Evolutionary conservation across 2,113 vertebrate species (phyloP), one percentile per base, ranked within the genome.

Genomic region (Regulus satrapa): DNA sequence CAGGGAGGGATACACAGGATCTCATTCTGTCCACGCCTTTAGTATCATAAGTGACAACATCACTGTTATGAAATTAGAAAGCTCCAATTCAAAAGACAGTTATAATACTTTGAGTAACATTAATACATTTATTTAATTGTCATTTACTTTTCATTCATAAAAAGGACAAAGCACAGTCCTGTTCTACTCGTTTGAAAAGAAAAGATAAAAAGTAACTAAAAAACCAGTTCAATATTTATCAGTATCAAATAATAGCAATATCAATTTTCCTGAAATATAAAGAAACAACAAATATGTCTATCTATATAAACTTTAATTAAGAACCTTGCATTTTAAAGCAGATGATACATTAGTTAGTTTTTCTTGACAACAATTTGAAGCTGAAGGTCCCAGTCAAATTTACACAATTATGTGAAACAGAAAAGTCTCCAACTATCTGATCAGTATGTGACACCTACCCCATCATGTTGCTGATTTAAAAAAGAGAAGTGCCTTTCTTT

Each of bases 241-340:
- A 98, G 97, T 98, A 98, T 98, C 97, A 98, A 98, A 98, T 98
- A 97, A 98, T 97, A 97, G 96, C 95, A 97, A 97, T 97, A 97
- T 96, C 96, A 97, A 97, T 95, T 98, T 94, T 97, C 87, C 93
- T 98, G 96, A 97, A 98, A 97, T 98, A 98, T 96, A 98, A 98
- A 98, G 97, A 97, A 99, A 98, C 96, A 97, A 97, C 96, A 98
- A 98, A 97, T 98, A 92, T 97, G 92, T 98, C 97, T 98, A 98
- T 91, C 97, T 98, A 97, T 98, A 98, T 98, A 98, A 98, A 98
- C 93, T 98, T 98, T 98, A 98, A 98, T 98, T 97, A 97, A 97
- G 97, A 98, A 98, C 97, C 96, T 97, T 97, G 97, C 75, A 1
- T 95, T 95, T 97, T 97, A 97, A 98, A 98, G 97, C 97, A 96